Base-by-base conservation (phyloP, 2,113 vertebrate genomes). In the Pleuronectes platessa region DNA sequence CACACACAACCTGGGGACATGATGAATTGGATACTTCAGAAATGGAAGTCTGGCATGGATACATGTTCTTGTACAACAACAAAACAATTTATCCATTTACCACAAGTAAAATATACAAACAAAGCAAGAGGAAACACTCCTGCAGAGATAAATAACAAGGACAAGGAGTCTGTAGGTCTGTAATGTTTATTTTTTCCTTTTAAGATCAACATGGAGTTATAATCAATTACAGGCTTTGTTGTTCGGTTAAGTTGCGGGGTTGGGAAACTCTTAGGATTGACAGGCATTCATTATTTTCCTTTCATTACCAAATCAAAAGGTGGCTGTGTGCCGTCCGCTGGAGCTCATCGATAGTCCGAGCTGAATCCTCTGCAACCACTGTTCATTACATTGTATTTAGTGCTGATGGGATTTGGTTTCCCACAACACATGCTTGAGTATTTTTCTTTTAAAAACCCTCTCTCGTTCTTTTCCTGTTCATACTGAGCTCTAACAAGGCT, bases 181-280 rank as follows among this genome's bases (percentile, higher is more conserved):
- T n/a, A 5, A 23, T 13, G 11, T 37, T 17, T 26, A 26, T 67
- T 31, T 53, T 9, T 40, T 23, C 26, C 26, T 45, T 20, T 59
- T 21, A 40, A 0, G 27, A 49, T 77, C 60, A 72, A 4, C 42
- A 27, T 6, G n/a, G 11, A 56, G 23, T 61, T 40, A 60, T 64
- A 64, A 45, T 15, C 10, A 81, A 31, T 79, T 61, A 53, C 78
- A 72, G 61, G 66, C 12, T 45, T 69, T 82, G 68, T 64, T 31
- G 6, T 31, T 31, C 31, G 31, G 31, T 31, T 42, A 10, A 68
- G 61, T 27, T 0, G 5, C 9, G 5, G 11, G 23, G 58, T 47
- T 12, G 14, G 58, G 7, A 20, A 63, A 65, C 26, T 26, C 37
- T 66, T 12, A 15, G 53, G 71, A 76, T 62, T 74, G 69, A 65